phyloP scores from a whole-genome alignment of 2,797 vertebrate genomes.

The Gymnopithys bicolor region DNA sequence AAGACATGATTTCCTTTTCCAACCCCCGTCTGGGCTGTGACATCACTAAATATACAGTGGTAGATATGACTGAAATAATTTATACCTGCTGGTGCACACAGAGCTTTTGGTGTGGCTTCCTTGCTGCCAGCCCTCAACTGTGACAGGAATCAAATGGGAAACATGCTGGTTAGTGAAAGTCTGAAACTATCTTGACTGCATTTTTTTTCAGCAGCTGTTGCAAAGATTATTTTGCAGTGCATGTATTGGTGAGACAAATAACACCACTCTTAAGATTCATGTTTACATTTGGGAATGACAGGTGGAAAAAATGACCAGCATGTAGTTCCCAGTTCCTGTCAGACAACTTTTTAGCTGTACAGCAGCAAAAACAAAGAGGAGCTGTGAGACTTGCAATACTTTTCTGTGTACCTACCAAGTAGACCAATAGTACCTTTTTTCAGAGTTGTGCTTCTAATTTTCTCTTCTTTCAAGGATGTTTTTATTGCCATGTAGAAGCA shows the following conservation, averaged over 20 bases:
- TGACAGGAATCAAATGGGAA: not conserved
- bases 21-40: not conserved
- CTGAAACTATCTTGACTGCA: not conserved
- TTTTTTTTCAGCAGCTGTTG: not conserved
- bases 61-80: not conserved
- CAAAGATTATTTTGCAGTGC: not conserved
- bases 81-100: not conserved
- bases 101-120: not conserved
- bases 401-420: not conserved
- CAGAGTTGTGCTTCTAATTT: not conserved
- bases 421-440: not conserved
- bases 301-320: not conserved
- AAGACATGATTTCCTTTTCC: not conserved
- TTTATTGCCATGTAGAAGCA: not conserved
- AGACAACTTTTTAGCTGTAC: not conserved
- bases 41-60: not conserved
- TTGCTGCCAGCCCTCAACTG: not conserved
- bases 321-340: not conserved
- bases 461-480: not conserved
- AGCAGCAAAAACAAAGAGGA: not conserved
- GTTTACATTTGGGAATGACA: not conserved
- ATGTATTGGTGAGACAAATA: not conserved
- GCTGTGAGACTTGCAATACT: not conserved
- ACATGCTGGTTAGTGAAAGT: not conserved
- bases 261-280: not conserved